Conservation (phyloP, 64 coral and sea anemone genomes). For the Porites lutea region DNA sequence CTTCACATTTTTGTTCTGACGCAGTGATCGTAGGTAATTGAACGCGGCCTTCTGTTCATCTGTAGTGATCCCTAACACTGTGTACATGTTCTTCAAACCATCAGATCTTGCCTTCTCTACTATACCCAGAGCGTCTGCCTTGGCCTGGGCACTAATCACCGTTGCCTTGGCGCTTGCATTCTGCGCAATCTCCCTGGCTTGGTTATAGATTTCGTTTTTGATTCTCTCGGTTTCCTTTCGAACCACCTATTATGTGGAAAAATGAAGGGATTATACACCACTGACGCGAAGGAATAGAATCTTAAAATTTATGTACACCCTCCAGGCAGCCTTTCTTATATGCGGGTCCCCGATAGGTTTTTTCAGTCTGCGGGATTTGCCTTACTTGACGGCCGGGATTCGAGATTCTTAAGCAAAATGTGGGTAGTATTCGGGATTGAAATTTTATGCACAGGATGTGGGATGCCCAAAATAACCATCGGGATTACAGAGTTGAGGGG, state of each 20-base stretch:
- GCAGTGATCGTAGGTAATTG: constrained; percentile 68
- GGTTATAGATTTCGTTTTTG: constrained; percentile 64
- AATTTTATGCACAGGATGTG: too few relatives aligned
- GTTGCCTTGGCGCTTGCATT: constrained; percentile 57
- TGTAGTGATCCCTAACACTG: constrained; percentile 39
- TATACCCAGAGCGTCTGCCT: constrained; percentile 54
- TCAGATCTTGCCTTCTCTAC: constrained; percentile 73
- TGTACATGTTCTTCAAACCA: constrained; percentile 66
- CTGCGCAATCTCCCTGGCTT: constrained; percentile 71
- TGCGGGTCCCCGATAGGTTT: too few relatives aligned
- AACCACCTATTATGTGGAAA: constrained; percentile 52
- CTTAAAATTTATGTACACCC: too few relatives aligned
- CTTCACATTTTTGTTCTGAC: constrained; percentile 47
- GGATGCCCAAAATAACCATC: too few relatives aligned
- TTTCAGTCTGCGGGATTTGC: too few relatives aligned
- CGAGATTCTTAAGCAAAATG: too few relatives aligned
- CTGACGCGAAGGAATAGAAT: background rate
- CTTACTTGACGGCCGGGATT: too few relatives aligned
- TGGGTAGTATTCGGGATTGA: too few relatives aligned
- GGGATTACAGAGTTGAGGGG: too few relatives aligned
- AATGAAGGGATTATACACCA: background rate
- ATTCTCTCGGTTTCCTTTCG: constrained; percentile 74
- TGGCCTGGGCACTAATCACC: constrained; percentile 57
- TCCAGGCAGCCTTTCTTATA: too few relatives aligned
- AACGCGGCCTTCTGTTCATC: constrained; percentile 81